phyloP scores from a whole-genome alignment of 2,797 vertebrate genomes.

The Caiman crocodilus region DNA sequence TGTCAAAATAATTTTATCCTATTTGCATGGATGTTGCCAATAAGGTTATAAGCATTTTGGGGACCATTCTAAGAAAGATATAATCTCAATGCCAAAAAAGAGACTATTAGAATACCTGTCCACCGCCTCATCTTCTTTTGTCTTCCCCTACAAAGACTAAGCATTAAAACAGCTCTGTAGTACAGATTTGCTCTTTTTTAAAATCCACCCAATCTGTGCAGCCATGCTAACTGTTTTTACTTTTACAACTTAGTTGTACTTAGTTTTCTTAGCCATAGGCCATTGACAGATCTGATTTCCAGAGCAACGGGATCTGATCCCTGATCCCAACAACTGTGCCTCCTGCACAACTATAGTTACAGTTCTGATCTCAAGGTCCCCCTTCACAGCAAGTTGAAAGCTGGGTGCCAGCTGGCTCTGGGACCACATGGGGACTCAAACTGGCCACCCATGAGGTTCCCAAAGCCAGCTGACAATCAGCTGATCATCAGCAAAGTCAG shows the following conservation, averaged over 20 bases:
- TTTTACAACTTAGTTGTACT: neutral
- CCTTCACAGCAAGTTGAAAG: too few species aligned
- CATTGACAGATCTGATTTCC: too few species aligned
- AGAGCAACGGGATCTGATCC: too few species aligned
- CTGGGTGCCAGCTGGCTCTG: too few species aligned
- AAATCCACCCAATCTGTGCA: neutral
- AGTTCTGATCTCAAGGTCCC: too few species aligned
- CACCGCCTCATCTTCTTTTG: fast-evolving
- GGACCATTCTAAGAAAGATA: neutral
- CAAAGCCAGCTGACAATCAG: neutral
- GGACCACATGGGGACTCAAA: too few species aligned
- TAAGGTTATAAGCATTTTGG: neutral
- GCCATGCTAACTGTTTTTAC: neutral
- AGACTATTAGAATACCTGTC: neutral
- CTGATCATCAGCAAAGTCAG: neutral
- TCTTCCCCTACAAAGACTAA: neutral
- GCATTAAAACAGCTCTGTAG: neutral
- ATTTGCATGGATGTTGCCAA: neutral
- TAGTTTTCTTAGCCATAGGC: neutral
- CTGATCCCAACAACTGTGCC: too few species aligned
- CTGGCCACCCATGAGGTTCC: too few species aligned
- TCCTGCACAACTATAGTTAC: too few species aligned
- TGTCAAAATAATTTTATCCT: neutral
- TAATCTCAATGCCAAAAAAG: neutral
- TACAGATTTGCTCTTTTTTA: neutral